Evolutionary conservation across 2,888 invertebrate species (phyloP), one percentile per base, ranked within the genome.

Genomic region (Sminthurides aquaticus): DNA sequence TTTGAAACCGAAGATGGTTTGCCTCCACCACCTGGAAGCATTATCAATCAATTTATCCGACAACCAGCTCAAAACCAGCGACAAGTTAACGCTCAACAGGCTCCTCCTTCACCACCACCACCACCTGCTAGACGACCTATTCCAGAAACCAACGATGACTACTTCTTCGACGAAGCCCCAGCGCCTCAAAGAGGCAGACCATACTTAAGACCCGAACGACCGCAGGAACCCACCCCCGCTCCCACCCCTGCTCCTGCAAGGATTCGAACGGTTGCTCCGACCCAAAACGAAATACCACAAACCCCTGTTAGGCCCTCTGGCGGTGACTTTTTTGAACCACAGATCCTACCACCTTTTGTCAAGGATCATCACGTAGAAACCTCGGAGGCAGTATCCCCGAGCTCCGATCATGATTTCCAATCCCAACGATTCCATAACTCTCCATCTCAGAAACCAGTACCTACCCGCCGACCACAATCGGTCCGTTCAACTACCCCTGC

Each of bases 11-110:
- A 52, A 20, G 52, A 52, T 8, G 20, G 20, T 20, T 52, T 52
- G 28, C 55, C 28, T 5, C 61, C 20, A 61, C 49, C 52, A 24
- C 28, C 34, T 28, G 20, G 27, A 57, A 29, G 18, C 26, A 3
- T 58, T n/a, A 28, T 60, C 60, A 64, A 64, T 55, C 64, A 59
- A 18, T 64, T 64, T 26, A 54, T 55, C 24, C 54, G 65, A 24
- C 48, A 43, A 54, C 55, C 43, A 18, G 8, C 29, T n/a, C 34
- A 58, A 58, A 18, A 5, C n/a, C 29, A 27, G 2, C 11, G 29
- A n/a, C 18, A 8, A 15, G 22, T 58, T 28, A 27, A 59, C n/a
- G 58, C 49, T 34, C 60, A 28, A 29, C 60, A 18, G 22, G 49
- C 24, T 3, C 55, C 54, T 15, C 62, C 34, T 20, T 24, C n/a